phyloP scores from a whole-genome alignment of 2,888 invertebrate genomes.

The Gortyna flavago region DNA sequence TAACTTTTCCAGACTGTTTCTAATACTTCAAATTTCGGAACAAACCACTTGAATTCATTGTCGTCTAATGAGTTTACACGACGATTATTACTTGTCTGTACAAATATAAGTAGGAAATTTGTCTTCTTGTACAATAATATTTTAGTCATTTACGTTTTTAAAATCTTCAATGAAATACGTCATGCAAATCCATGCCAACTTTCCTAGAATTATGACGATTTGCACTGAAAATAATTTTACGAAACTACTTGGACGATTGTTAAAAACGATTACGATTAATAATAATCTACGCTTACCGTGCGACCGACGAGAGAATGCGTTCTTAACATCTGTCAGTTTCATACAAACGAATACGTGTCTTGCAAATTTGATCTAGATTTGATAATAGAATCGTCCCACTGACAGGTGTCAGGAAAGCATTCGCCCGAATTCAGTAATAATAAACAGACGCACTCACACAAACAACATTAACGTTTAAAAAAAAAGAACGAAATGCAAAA shows the following conservation, averaged over 20 bases:
- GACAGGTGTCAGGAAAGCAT: not conserved
- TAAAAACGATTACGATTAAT: not conserved
- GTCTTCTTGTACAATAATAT: conserved; percentile 20
- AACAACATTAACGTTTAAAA: not conserved
- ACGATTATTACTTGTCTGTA: conserved; percentile 10
- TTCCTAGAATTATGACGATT: conserved; percentile 35
- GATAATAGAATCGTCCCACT: not conserved
- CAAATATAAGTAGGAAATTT: conserved; percentile 19
- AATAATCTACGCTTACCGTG: not conserved
- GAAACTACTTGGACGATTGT: conserved; percentile 10
- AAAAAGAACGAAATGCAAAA: not conserved
- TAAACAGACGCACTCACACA: conserved; percentile 16
- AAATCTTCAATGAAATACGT: conserved; percentile 64
- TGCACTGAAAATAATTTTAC: conserved; percentile 14
- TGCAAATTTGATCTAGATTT: not conserved
- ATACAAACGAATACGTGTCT: not conserved
- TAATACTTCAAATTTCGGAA: conserved; percentile 6
- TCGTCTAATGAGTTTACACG: conserved; percentile 12
- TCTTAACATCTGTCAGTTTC: not conserved
- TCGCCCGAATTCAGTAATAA: not conserved
- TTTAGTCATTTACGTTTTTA: conserved; percentile 26
- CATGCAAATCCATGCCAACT: conserved; percentile 58
- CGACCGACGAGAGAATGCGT: not conserved
- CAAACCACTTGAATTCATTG: conserved; percentile 6
- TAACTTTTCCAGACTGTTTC: not conserved